phyloP scores from a whole-genome alignment of 2,113 vertebrate genomes.

The Nycticorax nycticorax region DNA sequence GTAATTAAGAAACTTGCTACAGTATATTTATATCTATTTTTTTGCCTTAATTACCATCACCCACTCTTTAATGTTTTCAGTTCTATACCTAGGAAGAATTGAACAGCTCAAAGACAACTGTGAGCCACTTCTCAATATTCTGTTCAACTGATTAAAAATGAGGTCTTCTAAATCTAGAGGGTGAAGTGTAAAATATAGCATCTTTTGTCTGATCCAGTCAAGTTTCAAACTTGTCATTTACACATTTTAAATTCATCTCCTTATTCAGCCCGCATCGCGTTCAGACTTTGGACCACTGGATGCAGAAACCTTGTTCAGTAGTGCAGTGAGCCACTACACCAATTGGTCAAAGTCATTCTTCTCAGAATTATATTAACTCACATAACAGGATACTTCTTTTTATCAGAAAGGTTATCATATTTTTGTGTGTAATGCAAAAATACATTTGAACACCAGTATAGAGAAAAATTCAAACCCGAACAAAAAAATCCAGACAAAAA shows the following conservation, averaged over 20 bases:
- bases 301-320: slow-evolving; percentile 60
- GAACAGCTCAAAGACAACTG: background rate
- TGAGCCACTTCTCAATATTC: background rate
- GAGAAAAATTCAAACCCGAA: background rate
- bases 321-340: slow-evolving; percentile 63
- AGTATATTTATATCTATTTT: background rate
- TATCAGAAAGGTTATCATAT: slow-evolving; percentile 21
- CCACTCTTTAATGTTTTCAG: background rate
- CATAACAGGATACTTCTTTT: background rate
- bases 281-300: slow-evolving; percentile 60
- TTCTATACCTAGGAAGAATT: background rate
- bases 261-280: slow-evolving; percentile 54
- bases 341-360: slow-evolving; percentile 62
- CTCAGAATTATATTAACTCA: slow-evolving; percentile 62
- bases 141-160: background rate
- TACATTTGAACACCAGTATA: background rate
- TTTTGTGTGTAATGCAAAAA: slow-evolving; percentile 15
- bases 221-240: slow-evolving; percentile 63
- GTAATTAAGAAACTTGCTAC: background rate
- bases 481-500: background rate
- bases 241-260: slow-evolving; percentile 65
- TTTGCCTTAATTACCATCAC: background rate
- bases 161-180: slow-evolving; percentile 68
- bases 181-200: slow-evolving; percentile 28
- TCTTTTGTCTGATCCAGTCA: slow-evolving; percentile 62